A percentile compares a stretch with the other conserved stretches of the same genome.
phyloP scores from a whole-genome alignment of 2,113 vertebrate species.

The Echinops telfairi region DNA sequence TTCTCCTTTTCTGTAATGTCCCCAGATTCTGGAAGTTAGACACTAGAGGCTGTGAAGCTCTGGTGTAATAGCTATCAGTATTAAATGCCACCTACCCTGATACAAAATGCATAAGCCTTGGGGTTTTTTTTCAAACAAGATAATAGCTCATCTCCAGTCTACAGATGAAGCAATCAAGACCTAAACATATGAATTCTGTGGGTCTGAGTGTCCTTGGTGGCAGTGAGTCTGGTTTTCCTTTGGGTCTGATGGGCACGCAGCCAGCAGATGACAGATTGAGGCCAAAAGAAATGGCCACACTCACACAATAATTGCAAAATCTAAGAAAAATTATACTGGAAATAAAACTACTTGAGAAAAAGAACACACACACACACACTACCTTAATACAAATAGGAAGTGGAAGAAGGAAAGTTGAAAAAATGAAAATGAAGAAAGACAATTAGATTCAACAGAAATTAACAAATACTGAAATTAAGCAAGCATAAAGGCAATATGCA shows the following conservation, averaged over 20 bases:
- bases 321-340: too few species aligned
- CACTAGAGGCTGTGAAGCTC: not conserved
- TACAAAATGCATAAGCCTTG: not conserved
- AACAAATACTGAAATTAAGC: too few species aligned
- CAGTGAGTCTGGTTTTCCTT: too few species aligned
- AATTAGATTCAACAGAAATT: too few species aligned
- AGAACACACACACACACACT: too few species aligned
- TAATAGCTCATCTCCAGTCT: not conserved
- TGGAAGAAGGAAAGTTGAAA: too few species aligned
- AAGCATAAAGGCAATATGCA: too few species aligned
- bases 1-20: not conserved
- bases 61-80: not conserved
- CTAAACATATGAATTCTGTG: not conserved
- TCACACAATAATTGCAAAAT: too few species aligned
- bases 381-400: too few species aligned
- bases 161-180: not conserved
- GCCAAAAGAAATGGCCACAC: not conserved
- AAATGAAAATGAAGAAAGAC: too few species aligned
- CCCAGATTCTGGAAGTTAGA: slow-evolving; percentile 35
- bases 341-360: too few species aligned
- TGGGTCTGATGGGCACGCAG: too few species aligned
- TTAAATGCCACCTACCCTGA: not conserved
- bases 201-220: not conserved
- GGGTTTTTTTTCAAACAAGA: not conserved
- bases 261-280: not conserved